phyloP scores from a whole-genome alignment of 1,140 invertebrate genomes.

The Drosophila littoralis region DNA sequence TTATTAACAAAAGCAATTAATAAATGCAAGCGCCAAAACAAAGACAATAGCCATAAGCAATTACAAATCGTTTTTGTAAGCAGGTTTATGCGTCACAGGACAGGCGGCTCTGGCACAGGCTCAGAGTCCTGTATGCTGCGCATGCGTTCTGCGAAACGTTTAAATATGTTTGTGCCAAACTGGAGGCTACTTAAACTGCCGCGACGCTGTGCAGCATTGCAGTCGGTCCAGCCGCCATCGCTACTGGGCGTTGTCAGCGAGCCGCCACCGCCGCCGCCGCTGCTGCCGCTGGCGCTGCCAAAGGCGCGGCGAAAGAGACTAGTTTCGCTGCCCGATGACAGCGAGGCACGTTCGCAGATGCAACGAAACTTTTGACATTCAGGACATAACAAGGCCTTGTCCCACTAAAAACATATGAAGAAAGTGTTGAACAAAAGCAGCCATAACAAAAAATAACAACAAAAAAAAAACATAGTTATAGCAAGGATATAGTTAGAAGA shows the following conservation, averaged over 20 bases:
- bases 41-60: slow-evolving; percentile 46
- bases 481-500: neutral
- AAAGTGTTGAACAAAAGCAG: slow-evolving; percentile 49
- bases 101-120: slow-evolving; percentile 23
- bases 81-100: slow-evolving; percentile 31
- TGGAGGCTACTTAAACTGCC: slow-evolving; percentile 59
- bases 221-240: slow-evolving; percentile 43
- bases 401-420: slow-evolving; percentile 80
- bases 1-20: slow-evolving; percentile 68
- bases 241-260: slow-evolving; percentile 51
- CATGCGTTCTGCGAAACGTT: slow-evolving; percentile 80
- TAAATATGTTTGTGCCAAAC: slow-evolving; percentile 79
- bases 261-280: slow-evolving; percentile 32
- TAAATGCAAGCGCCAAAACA: slow-evolving; percentile 63
- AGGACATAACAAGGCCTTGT: slow-evolving; percentile 81
- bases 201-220: slow-evolving; percentile 24
- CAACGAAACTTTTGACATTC: slow-evolving; percentile 83
- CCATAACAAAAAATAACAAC: slow-evolving; percentile 44
- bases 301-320: slow-evolving; percentile 75
- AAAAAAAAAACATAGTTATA: neutral
- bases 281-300: slow-evolving; percentile 58
- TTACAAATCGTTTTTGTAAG: slow-evolving; percentile 9
- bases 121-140: slow-evolving; percentile 55
- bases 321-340: slow-evolving; percentile 48
- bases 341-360: slow-evolving; percentile 64